Base-by-base conservation (phyloP, 2,888 invertebrate genomes). In the Cylloceria caligata region DNA sequence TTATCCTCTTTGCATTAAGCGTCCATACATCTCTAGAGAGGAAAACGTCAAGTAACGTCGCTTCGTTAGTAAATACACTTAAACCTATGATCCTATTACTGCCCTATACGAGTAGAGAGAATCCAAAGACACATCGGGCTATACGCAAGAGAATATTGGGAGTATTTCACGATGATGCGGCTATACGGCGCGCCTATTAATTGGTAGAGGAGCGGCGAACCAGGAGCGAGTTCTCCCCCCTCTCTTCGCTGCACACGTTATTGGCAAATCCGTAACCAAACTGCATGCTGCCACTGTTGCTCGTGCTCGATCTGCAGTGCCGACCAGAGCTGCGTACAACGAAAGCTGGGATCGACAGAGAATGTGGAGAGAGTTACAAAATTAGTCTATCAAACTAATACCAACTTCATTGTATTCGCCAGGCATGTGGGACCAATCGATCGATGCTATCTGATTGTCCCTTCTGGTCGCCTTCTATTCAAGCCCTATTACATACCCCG, bases 301-400 rank as follows among this genome's bases (percentile, higher is more conserved):
- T 24, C 49, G 27, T 39, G 55, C 30, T 36, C 30, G 45, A 67
- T 67, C 52, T 42, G n/a, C 36, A 42, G 9, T 13, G 21, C n/a
- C 39, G 6, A 21, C 6, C 3, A 42, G n/a, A 64, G 3, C 5
- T 24, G 1, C n/a, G n/a, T 19, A 36, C 13, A 68, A 39, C 68
- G 49, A 68, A 34, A 36, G n/a, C 21, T 16, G 21, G 30, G 5
- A 24, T 34, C 49, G 16, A 49, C 67, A 16, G 45, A 16, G 9
- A 65, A 45, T 27, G 65, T 16, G 0, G 65, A 16, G 45, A 39
- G 39, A 36, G 24, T 19, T 45, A 49, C 52, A 77, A 68, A 77
- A 80, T 64, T 60, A 80, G 69, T 77, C 74, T 69, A 80, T 80
- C 80, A 77, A 80, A 80, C 80, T 80, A 69, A 80, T 80, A 69